Percentiles rank a stretch among this genome's conserved stretches.
Evolutionary conservation across 2,888 invertebrate species (phyloP).

Genomic region (Acleris laterana): DNA sequence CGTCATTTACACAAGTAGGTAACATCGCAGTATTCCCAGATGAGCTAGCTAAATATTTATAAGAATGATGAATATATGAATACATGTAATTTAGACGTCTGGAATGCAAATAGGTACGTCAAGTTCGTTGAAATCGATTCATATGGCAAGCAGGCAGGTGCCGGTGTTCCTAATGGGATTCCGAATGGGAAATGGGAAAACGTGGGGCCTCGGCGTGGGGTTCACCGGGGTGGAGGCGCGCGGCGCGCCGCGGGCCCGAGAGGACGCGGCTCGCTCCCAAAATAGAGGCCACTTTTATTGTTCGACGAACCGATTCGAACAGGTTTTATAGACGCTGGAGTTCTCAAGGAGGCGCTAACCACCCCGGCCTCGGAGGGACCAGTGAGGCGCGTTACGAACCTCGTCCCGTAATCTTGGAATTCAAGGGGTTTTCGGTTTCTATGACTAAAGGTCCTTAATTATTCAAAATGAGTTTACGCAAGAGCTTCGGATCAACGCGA

Average conservation of each 20-base stretch:
- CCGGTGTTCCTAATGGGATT: constrained; percentile 39
- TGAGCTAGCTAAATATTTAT: constrained; percentile 17
- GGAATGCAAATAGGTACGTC: constrained; percentile 13
- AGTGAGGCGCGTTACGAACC: neutral
- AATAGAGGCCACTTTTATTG: constrained; percentile 75
- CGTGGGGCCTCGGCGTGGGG: constrained; percentile 24
- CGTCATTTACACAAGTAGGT: neutral
- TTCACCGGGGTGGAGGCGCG: constrained; percentile 36
- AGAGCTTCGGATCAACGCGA: too few species aligned
- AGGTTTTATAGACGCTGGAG: constrained; percentile 68
- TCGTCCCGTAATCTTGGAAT: neutral
- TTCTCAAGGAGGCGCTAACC: constrained; percentile 58
- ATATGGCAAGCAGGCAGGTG: constrained; percentile 40
- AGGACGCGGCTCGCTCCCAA: constrained; percentile 71
- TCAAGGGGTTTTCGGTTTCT: too few species aligned
- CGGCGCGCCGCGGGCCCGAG: constrained; percentile 54
- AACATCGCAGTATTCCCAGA: constrained; percentile 5
- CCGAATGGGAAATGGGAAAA: constrained; percentile 35
- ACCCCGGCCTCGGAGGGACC: constrained; percentile 47
- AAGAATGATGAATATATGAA: constrained; percentile 17
- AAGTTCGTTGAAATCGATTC: constrained; percentile 37
- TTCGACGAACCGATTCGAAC: constrained; percentile 73
- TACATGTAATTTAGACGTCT: constrained; percentile 25
- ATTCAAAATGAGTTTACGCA: too few species aligned
- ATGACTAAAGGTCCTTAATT: too few species aligned